These are phyloP conservation scores for Hemicentrotus pulcherrimus DNA, from an alignment of 35 echinoderm and acorn worm genomes.

Conservation along the genomic window DNA sequence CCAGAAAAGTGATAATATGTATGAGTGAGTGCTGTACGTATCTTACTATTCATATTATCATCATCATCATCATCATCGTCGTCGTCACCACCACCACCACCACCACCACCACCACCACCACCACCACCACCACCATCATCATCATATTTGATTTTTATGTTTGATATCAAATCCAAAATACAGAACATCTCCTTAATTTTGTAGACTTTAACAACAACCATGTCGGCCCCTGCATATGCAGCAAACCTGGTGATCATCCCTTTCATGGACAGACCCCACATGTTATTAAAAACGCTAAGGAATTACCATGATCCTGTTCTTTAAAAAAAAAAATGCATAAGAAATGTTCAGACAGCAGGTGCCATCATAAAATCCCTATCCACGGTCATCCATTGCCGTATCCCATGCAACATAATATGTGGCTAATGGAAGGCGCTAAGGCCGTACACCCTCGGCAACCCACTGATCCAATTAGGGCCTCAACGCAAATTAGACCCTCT, in stretches of 20 bases:
- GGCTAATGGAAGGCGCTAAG: neutral
- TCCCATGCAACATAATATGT: neutral
- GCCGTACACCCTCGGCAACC: neutral
- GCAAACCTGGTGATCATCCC: neutral
- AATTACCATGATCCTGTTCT: neutral
- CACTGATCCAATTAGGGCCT: neutral
- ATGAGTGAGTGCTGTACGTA: too few species aligned
- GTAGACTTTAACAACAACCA: neutral
- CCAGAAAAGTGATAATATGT: too few species aligned
- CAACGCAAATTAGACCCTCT: neutral
- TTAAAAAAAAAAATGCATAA: neutral
- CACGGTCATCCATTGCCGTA: neutral
- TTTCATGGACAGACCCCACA: neutral
- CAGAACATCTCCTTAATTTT: too few species aligned
- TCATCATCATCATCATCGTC: too few species aligned
- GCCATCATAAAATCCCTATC: neutral
- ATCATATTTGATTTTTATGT: too few species aligned
- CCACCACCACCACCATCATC: too few species aligned
- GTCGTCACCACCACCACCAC: too few species aligned
- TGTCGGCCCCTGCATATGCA: neutral
- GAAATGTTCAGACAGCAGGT: neutral
- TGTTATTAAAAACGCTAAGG: neutral
- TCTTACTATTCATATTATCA: too few species aligned
- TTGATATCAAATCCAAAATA: too few species aligned
- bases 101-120: too few species aligned